A percentile compares a stretch with the other conserved stretches of the same genome.
Conservation (phyloP, 1,140 invertebrate species). For the Glossosoma conforme region DNA sequence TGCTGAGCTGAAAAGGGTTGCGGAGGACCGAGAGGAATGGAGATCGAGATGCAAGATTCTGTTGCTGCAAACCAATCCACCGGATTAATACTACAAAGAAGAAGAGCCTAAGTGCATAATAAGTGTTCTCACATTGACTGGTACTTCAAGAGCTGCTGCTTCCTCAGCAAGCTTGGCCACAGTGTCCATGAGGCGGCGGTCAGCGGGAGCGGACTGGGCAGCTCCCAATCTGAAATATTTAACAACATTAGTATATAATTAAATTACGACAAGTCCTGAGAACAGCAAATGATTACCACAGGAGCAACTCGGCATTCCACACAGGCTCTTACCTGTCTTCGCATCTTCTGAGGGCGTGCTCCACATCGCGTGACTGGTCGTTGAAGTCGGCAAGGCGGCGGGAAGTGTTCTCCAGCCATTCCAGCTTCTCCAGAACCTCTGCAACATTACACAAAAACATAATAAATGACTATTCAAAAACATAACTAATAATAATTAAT, state of each 20-base stretch:
- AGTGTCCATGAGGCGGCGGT: constrained; percentile 25
- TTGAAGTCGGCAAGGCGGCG: constrained; percentile 79
- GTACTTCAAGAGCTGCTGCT: constrained; percentile 42
- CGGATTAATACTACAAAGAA: no score
- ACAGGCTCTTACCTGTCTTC: constrained; percentile 70
- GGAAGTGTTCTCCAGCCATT: constrained; percentile 74
- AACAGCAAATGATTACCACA: neutral
- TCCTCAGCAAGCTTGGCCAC: constrained; percentile 53
- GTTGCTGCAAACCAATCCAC: no score
- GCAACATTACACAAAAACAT: constrained; percentile 20
- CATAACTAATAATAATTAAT: neutral
- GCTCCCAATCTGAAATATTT: constrained; percentile 14
- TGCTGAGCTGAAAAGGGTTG: no score
- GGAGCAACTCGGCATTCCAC: no score
- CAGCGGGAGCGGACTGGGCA: constrained; percentile 20
- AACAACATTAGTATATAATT: constrained; percentile 1
- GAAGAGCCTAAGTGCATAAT: no score
- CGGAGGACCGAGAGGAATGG: no score
- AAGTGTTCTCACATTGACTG: constrained; percentile 27
- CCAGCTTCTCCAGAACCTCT: constrained; percentile 60
- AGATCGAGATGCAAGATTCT: no score
- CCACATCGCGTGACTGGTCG: constrained; percentile 77
- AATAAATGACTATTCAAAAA: constrained; percentile 3
- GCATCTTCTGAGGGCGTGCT: constrained; percentile 75
- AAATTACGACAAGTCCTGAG: neutral